A percentile compares a stretch with the other conserved stretches of the same genome.
Conservation (phyloP, 2,797 vertebrate species). For the Sebastes cheni region DNA sequence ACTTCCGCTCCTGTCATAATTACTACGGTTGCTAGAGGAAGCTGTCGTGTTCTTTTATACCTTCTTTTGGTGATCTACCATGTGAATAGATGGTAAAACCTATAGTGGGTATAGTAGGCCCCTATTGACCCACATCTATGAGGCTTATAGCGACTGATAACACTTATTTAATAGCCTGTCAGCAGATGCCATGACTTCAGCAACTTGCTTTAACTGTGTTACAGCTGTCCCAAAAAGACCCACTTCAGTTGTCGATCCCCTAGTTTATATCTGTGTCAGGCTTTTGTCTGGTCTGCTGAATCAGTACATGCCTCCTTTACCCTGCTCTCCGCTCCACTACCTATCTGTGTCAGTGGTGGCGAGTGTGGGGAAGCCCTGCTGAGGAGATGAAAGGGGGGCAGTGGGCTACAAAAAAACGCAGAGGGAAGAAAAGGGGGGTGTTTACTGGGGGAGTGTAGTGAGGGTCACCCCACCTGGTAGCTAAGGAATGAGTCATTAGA, state of each 20-base stretch:
- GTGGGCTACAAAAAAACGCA: constrained; percentile 26
- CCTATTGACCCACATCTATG: too few relatives aligned
- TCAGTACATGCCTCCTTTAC: constrained; percentile 33
- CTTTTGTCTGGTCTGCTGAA: constrained; percentile 64
- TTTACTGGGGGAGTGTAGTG: constrained; percentile 19
- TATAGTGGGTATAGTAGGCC: too few relatives aligned
- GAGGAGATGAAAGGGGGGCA: constrained; percentile 56
- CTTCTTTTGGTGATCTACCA: too few relatives aligned
- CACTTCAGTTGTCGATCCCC: constrained; percentile 36
- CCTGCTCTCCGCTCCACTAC: constrained; percentile 51
- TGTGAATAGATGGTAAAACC: too few relatives aligned
- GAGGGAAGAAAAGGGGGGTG: constrained; percentile 21
- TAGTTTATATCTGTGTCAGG: constrained; percentile 65
- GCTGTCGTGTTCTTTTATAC: too few relatives aligned
- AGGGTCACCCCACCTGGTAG: constrained; percentile 76
- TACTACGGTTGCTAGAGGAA: too few relatives aligned
- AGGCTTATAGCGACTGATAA: too few relatives aligned
- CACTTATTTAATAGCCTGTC: neutral
- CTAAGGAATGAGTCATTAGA: constrained; percentile 77
- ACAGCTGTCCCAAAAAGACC: neutral
- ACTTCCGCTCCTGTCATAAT: too few relatives aligned
- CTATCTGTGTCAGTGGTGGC: constrained; percentile 65
- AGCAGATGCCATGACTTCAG: neutral
- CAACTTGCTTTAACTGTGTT: constrained; percentile 10
- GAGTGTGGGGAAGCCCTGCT: constrained; percentile 54